Evolutionary conservation across 2,113 vertebrate species (phyloP), one percentile per base, ranked within the genome.

Genomic region (Gobius niger): DNA sequence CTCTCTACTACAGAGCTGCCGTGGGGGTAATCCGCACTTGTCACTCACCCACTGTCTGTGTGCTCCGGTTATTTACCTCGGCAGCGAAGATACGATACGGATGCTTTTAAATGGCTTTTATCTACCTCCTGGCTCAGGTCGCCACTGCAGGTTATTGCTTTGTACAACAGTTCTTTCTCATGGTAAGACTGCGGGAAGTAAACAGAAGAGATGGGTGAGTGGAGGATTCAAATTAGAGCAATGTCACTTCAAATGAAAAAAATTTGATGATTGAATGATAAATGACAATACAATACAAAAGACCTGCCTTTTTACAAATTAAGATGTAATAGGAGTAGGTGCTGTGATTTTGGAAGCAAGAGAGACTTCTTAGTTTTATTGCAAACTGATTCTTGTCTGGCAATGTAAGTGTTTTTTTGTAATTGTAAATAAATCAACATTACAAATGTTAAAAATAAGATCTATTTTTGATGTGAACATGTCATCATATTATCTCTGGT

Each of bases 21-120:
- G 53, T 56, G 56, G 70, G 24, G 68, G 61, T 75, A 77, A 78
- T 83, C 75, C 78, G 75, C 62, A 76, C 40, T 79, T 73, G 81
- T 79, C 71, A 76, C 68, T 77, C 72, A 60, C 68, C 67, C 65
- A 65, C 18, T 64, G 74, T 63, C 64, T 42, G 50, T 68, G 50
- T 61, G 72, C 80, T 63, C 12, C 63, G 63, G 16, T 41, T 53
- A 67, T 56, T 65, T 47, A 62, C 71, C 54, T 62, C 19, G 49
- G 70, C 68, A 65, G 50, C n/a, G 10, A 65, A 57, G 54, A 18
- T 64, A 34, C 13, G 53, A 81, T 70, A 51, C 65, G 53, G 62
- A 70, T 63, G 15, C 16, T 67, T 77, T 70, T 44, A 82, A 79
- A 84, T 73, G 44, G 69, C 54, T 64, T 61, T 50, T 4, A 49